A percentile compares a stretch with the other conserved stretches of the same genome.
Evolutionary conservation across 2,113 vertebrate species (phyloP).

Genomic region (Aleadryas rufinucha): DNA sequence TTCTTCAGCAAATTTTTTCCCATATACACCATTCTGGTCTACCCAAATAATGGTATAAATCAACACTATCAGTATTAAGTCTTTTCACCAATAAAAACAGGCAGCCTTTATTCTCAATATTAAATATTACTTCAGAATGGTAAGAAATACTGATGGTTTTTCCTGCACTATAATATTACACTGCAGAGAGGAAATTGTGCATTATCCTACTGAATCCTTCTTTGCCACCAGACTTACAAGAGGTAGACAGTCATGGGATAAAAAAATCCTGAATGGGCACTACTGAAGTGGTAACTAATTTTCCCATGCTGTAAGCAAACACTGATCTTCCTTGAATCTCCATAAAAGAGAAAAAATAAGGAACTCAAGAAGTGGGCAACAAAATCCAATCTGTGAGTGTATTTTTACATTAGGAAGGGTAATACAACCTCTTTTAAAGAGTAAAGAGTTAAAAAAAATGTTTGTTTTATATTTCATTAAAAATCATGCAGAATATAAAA

Average conservation of each 20-base stretch:
- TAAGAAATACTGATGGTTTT: background rate
- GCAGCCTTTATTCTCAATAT: background rate
- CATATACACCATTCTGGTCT: background rate
- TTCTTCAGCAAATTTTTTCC: background rate
- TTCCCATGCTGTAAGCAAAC: background rate
- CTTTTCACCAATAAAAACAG: background rate
- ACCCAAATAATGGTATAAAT: background rate
- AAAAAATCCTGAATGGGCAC: background rate
- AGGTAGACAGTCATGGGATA: background rate
- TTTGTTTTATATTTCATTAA: background rate
- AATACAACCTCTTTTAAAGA: background rate
- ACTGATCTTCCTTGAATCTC: background rate
- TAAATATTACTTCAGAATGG: background rate
- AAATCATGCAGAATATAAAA: background rate
- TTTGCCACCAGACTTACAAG: background rate
- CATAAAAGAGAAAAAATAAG: background rate
- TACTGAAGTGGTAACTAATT: background rate
- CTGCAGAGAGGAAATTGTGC: background rate
- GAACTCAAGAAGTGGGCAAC: background rate
- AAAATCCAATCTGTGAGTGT: background rate
- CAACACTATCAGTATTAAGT: background rate
- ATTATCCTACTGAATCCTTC: background rate
- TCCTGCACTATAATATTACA: background rate
- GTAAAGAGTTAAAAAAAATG: background rate
- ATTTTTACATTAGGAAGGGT: background rate